phyloP scores from a whole-genome alignment of 2,888 invertebrate genomes.

The Mechanitis mazaeus region DNA sequence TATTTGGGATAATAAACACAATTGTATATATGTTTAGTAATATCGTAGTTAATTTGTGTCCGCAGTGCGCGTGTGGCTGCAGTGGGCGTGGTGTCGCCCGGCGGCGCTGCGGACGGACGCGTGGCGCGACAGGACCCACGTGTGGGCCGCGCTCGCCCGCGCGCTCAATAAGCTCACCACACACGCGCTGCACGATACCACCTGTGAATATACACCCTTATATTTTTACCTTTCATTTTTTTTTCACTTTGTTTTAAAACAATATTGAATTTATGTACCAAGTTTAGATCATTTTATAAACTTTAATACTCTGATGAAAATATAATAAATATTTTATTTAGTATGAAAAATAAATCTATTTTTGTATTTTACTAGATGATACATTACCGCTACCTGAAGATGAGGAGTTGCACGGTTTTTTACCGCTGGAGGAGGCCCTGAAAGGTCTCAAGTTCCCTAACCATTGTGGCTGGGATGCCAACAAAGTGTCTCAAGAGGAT shows the following conservation, averaged over 20 bases:
- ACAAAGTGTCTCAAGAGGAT: constrained; percentile 48
- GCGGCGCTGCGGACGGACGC: constrained; percentile 71
- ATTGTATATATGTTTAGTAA: neutral
- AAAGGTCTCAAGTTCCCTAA: constrained; percentile 69
- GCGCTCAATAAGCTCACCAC: constrained; percentile 82
- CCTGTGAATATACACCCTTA: constrained; percentile 15
- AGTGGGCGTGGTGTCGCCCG: constrained; percentile 79
- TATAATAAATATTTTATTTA: too few relatives aligned
- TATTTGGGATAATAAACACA: too few relatives aligned
- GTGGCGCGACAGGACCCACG: constrained; percentile 78
- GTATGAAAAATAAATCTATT: too few relatives aligned
- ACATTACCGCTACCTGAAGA: constrained; percentile 86
- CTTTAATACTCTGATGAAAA: too few relatives aligned
- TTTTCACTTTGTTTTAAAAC: too few relatives aligned
- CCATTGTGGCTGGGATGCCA: constrained; percentile 58
- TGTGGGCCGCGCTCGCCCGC: constrained; percentile 88
- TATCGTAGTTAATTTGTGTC: neutral
- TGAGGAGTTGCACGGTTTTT: constrained; percentile 86
- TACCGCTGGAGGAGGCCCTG: constrained; percentile 81
- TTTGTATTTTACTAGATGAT: constrained; percentile 58
- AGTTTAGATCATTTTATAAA: too few relatives aligned
- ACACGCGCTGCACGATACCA: constrained; percentile 53
- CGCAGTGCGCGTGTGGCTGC: constrained; percentile 84
- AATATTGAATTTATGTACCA: too few relatives aligned
- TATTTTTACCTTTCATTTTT: too few relatives aligned